These are phyloP conservation scores for Himalopsyche japonica DNA, from an alignment of 2,888 invertebrate genomes.

Conservation along the genomic window DNA sequence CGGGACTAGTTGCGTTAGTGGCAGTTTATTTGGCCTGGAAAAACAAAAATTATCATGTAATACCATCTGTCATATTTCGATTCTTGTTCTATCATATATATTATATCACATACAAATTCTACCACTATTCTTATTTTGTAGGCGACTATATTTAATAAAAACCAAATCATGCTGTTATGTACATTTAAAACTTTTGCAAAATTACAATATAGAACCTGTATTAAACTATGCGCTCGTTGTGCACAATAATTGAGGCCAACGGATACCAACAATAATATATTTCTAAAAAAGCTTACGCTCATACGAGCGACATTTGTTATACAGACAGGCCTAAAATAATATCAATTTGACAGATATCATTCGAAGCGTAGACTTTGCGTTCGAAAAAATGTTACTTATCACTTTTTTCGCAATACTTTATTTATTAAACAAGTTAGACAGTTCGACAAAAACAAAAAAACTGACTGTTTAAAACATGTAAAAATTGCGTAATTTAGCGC, in stretches of 20 bases:
- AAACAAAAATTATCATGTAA: no score
- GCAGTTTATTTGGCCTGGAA: no score
- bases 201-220: background rate
- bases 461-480: background rate
- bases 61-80: no score
- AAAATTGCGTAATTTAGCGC: background rate
- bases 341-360: background rate
- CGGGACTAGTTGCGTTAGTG: no score
- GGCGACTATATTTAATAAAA: no score
- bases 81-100: no score
- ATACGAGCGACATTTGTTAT: background rate
- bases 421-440: background rate
- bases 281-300: background rate
- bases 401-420: background rate
- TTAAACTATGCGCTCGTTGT: background rate
- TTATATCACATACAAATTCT: no score
- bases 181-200: background rate
- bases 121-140: no score
- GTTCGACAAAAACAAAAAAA: background rate
- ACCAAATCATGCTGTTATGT: background rate
- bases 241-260: background rate
- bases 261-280: background rate
- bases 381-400: background rate
- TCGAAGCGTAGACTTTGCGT: background rate
- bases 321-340: background rate